These are phyloP conservation scores for Dioctria rufipes DNA, from an alignment of 2,888 invertebrate species.

Conservation along the genomic window DNA sequence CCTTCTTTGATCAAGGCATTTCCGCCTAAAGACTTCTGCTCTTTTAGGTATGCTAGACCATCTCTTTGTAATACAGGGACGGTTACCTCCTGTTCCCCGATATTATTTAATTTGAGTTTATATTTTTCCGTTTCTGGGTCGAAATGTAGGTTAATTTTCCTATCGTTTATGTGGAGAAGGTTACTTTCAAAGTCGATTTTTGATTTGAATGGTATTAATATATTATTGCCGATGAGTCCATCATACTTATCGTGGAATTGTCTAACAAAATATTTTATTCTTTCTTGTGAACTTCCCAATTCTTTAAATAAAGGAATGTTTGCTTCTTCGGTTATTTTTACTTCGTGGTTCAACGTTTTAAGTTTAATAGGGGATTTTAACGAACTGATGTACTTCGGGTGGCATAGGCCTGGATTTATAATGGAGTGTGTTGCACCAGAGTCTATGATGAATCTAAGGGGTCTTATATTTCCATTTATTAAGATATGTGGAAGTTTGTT, in stretches of 20 bases:
- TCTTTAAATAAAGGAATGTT: slow-evolving; percentile 37
- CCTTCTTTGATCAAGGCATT: background rate
- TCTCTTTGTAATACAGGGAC: slow-evolving; percentile 20
- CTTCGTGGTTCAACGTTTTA: slow-evolving; percentile 20
- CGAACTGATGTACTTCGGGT: slow-evolving; percentile 3
- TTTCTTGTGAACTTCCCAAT: slow-evolving; percentile 7
- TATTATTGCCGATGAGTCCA: slow-evolving; percentile 40
- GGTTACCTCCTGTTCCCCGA: background rate
- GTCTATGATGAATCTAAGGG: slow-evolving; percentile 45
- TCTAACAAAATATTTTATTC: slow-evolving; percentile 20
- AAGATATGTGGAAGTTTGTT: slow-evolving; percentile 32
- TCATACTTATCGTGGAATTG: slow-evolving; percentile 38
- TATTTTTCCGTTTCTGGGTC: background rate
- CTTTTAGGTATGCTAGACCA: slow-evolving; percentile 21
- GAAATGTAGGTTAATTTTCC: slow-evolving; percentile 1
- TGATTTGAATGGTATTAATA: slow-evolving; percentile 12
- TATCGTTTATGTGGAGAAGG: background rate
- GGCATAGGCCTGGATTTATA: slow-evolving; percentile 43
- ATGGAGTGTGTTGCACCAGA: slow-evolving; percentile 35
- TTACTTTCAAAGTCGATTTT: slow-evolving; percentile 34
- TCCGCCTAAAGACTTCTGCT: slow-evolving; percentile 23
- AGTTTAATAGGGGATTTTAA: background rate
- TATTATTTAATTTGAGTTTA: background rate
- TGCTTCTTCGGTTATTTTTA: slow-evolving; percentile 37
- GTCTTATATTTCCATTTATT: slow-evolving; percentile 33